Base-by-base conservation (phyloP, 2,888 invertebrate genomes). In the Mongoloraphidia duomilia region DNA sequence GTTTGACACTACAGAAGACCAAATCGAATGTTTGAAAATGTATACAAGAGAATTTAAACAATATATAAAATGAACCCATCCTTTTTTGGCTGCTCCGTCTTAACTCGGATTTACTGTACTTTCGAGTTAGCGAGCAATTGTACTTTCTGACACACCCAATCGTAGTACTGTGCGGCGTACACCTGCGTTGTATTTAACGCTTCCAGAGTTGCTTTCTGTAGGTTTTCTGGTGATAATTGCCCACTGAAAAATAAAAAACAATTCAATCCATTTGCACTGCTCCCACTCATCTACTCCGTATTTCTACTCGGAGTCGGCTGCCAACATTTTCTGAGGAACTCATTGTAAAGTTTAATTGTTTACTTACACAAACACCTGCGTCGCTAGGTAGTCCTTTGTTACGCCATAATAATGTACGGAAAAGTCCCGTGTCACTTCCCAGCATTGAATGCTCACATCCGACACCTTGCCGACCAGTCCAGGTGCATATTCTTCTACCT, bases 341-440 rank as follows among this genome's bases (percentile, higher is more conserved):
- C 6, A 26, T 6, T 26, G 26, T 26, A 26, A 26, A 26, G 6
- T 26, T 26, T 26, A 6, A 6, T 26, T 6, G 6, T 26, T 59
- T 61, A 82, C 86, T 82, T 71, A 87, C 87, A 85, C 73, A 70
- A 87, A 84, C 49, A 87, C 80, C 70, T 84, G 82, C 47, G 79
- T 80, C 62, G 75, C 78, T 61, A 85, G 69, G 70, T 83, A 83
- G 52, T 76, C 72, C 9, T 72, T 64, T 6, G 74, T 69, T 37
- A 71, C 63, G 55, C 71, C 68, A 56, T 73, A 74, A 58, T 76
- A 75, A 50, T 75, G 68, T 35, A 62, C 62, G 1, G 73, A 71
- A 51, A 70, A 68, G 50, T 71, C 70, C 62, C 69, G 72, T 11
- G 72, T 65, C 39, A 70, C 59, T 37, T 65, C 65, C 56, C 72